Evolutionary conservation across 92 coral and sea anemone genomes (phyloP), one percentile per base, ranked within the genome.

Genomic region (Porites divaricata): DNA sequence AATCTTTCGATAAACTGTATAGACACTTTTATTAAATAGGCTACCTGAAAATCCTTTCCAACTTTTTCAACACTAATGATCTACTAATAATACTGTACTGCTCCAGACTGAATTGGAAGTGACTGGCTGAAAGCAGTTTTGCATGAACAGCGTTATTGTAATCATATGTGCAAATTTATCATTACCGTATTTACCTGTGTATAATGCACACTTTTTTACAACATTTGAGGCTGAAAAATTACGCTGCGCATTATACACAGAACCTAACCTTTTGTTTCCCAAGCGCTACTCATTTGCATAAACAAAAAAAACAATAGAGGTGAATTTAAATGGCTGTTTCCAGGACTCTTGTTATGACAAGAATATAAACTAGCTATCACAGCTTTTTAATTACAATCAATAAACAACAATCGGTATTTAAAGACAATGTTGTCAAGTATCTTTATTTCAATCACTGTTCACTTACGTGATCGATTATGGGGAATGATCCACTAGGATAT

Each of bases 261-360:
- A 72, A 72, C 77, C n/a, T n/a, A n/a, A n/a, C n/a, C 77, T 72
- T 72, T 72, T 72, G 63, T 49, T 72, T 72, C 28, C 59, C n/a
- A 48, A 72, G 59, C 61, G 58, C 77, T 72, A 48, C 62, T 72
- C 77, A 72, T 72, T 72, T 72, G 77, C 77, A 72, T 49, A 71
- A 71, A 71, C 75, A 26, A 28, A 28, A 71, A 72, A 72, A 50
- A 21, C n/a, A 72, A 72, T 49, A 72, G 54, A 56, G 23, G 75
- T 66, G 70, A 68, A n/a, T 25, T 25, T 28, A 68, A 68, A 72
- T 49, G 77, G 77, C 77, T 72, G 77, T 72, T 72, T 72, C 61
- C 77, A 72, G 77, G 77, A n/a, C n/a, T n/a, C n/a, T n/a, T n/a
- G n/a, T n/a, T n/a, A n/a, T n/a, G n/a, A n/a, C n/a, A n/a, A n/a